A percentile compares a stretch with the other conserved stretches of the same genome.
Evolutionary conservation across 2,888 invertebrate genomes (phyloP).

Genomic region (Xiphydria camelus): DNA sequence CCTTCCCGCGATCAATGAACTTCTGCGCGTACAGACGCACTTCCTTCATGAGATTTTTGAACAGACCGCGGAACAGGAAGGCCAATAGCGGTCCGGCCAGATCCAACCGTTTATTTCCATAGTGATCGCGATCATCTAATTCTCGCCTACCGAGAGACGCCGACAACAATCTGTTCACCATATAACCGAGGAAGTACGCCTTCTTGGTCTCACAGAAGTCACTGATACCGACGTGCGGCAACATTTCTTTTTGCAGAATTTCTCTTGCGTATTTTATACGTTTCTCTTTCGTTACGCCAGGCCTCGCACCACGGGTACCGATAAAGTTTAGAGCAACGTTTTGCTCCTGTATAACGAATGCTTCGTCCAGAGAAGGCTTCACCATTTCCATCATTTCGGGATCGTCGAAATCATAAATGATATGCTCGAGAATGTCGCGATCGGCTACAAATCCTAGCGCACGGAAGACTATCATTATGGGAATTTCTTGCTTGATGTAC

Average conservation of each 20-base stretch:
- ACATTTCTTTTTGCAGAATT: conserved; percentile 99
- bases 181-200: conserved; percentile 97
- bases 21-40: conserved; percentile 98
- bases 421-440: conserved; percentile 98
- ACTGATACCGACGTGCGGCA: conserved; percentile 98
- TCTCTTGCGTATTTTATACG: conserved; percentile 99
- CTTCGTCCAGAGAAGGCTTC: conserved; percentile 98
- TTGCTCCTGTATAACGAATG: conserved; percentile 99
- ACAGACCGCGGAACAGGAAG: conserved; percentile 94
- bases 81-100: conserved; percentile 96
- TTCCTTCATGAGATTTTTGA: conserved; percentile 95
- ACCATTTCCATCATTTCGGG: conserved; percentile 99
- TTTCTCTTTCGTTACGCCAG: conserved; percentile 98
- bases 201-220: conserved; percentile 99
- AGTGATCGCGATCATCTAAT: conserved; percentile 99
- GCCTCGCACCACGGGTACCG: conserved; percentile 94
- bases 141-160: conserved; percentile 96
- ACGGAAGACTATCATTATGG: conserved; percentile 99
- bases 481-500: conserved; percentile 99
- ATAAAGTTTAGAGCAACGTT: conserved; percentile 99
- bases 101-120: conserved; percentile 98
- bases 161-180: conserved; percentile 95
- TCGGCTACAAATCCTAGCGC: conserved; percentile 99
- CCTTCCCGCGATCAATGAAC: conserved; percentile 98
- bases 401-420: conserved; percentile 99